These are phyloP conservation scores for Mesembrinibis cayennensis DNA, from an alignment of 2,113 vertebrate species.

Conservation along the genomic window DNA sequence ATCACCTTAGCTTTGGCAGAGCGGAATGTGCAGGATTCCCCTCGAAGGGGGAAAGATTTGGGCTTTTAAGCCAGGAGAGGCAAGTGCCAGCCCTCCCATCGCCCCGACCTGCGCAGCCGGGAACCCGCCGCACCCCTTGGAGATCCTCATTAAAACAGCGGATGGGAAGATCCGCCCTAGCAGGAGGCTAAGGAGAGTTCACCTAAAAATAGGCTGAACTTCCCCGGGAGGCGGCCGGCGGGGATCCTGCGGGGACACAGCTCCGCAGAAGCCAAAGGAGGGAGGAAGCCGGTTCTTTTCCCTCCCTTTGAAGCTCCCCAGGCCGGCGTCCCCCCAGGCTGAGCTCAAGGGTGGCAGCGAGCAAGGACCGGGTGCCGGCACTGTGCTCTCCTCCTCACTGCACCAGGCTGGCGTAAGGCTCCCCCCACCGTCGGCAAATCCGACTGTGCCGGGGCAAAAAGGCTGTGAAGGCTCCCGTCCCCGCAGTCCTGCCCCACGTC, in stretches of 20 bases:
- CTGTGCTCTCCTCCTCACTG: rapidly evolving
- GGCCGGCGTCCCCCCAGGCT: rapidly evolving
- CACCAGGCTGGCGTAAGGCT: not conserved
- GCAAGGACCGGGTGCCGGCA: rapidly evolving
- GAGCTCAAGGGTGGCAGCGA: rapidly evolving
- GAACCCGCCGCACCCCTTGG: not conserved
- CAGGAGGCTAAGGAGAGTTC: constrained; percentile 2
- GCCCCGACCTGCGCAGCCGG: rapidly evolving
- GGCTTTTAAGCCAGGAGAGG: not conserved
- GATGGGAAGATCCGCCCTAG: not conserved
- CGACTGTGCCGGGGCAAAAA: rapidly evolving
- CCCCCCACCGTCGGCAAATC: not conserved
- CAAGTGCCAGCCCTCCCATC: not conserved
- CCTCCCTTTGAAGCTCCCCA: not conserved
- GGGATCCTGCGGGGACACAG: not conserved
- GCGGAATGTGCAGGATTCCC: rapidly evolving
- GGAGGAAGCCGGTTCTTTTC: not conserved
- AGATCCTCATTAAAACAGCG: not conserved
- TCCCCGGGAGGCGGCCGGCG: rapidly evolving
- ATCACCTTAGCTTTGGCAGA: not conserved
- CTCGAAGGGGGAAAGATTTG: not conserved
- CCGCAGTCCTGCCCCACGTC: not conserved
- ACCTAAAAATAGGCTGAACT: constrained; percentile 53
- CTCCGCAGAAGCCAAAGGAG: not conserved
- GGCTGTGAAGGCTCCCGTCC: not conserved